Base-by-base conservation (phyloP, 2,113 vertebrate genomes). In the Fregata magnificens region DNA sequence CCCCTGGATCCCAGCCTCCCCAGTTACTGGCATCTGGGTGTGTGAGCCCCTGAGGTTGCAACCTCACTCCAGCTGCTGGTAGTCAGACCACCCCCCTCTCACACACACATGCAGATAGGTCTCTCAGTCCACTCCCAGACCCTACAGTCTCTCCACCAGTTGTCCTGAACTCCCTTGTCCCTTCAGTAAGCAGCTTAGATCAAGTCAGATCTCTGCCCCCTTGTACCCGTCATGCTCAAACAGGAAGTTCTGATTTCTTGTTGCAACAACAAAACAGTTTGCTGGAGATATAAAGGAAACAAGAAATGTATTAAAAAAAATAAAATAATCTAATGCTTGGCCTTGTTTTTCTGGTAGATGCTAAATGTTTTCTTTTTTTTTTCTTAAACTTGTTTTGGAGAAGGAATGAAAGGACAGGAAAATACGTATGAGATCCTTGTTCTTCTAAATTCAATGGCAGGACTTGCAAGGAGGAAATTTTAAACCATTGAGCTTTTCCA, bases 401-500 rank as follows among this genome's bases (percentile, higher is more conserved):
- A 58, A 70, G 26, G 20, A 92, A 47, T 47, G 26, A 88, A 91
- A 89, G 22, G 14, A 62, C 17, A 38, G 17, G 17, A 76, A 29
- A 70, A 76, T 28, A 40, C 0, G 0, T 13, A 44, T 26, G 58
- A 91, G 28, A 63, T 52, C 24, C 9, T 13, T 13, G 8, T 12
- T 56, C 15, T 76, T 84, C 25, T 88, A 71, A 92, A 84, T 93
- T 79, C 34, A 92, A 7, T 49, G 38, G 8, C 26, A 94, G 86
- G 45, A 31, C 28, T 63, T 83, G 4, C 9, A 71, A 65, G 44
- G 34, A 63, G 22, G 61, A 80, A 70, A 58, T 87, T 91, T 94
- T 79, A 10, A 62, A 2, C 12, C 0, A 5, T 5, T 71, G 76
- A 94, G 26, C 31, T 86, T 92, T 90, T 88, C 50, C 50, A 86